Base-by-base conservation (phyloP, 1,140 invertebrate genomes). In the Propsilocerus akamusi region DNA sequence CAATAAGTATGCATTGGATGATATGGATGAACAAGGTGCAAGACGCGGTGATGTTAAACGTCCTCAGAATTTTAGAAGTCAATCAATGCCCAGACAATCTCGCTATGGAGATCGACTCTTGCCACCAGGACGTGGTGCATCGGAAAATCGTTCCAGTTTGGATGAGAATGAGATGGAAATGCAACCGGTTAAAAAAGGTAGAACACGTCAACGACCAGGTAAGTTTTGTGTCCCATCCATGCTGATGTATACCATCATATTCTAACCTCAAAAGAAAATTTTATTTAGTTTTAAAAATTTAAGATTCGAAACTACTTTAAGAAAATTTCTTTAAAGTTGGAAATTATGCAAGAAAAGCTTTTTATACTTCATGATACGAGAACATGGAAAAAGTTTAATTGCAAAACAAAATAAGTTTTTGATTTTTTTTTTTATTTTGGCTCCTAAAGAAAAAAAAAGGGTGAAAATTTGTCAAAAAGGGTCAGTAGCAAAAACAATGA, bases 1-100 rank as follows among this genome's bases (percentile, higher is more conserved):
- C 56, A 83, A 84, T 55, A 77, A 74, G 56, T 83, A 83, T 58
- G 80, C 78, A 0, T 58, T 81, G 34, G 76, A 78, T 26, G 69
- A 73, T 47, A 65, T 74, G 6, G 75, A 74, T 50, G 52, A 41
- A 1, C 12, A 41, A 10, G 8, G 17, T 17, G n/a, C 32, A 6
- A n/a, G n/a, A 7, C 34, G 10, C 11, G 10, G 28, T 30, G 34
- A 61, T 24, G 56, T 17, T 10, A 41, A 30, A 30, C 28, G 28
- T 4, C 23, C 50, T 28, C 25, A 23, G 8, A 28, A 23, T 0
- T 24, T 51, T 4, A 48, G 56, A 22, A 57, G 54, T 32, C 54
- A 57, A 52, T 57, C 56, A 2, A 30, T 57, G 8, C 56, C 56
- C 1, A 47, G 56, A 50, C 52, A 20, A 25, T 25, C 24, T 7